phyloP scores from a whole-genome alignment of 2,888 invertebrate species.

The Autographa gamma region DNA sequence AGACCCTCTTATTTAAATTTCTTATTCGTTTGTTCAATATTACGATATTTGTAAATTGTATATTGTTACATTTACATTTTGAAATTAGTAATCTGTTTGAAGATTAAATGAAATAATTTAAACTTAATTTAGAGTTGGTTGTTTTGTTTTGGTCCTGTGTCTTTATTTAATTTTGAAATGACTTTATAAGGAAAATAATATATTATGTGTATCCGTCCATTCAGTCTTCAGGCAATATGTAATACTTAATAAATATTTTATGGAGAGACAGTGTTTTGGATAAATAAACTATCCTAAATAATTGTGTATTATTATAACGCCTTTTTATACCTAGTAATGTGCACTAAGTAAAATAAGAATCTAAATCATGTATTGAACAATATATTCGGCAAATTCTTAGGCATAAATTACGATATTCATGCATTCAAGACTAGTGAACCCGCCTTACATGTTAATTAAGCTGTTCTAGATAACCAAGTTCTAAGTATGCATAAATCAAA shows the following conservation, averaged over 20 bases:
- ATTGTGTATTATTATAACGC: too few species aligned
- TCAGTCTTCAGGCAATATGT: too few species aligned
- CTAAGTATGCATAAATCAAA: conserved; percentile 23
- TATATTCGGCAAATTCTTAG: too few species aligned
- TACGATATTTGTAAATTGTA: conserved; percentile 14
- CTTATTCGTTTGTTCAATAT: conserved; percentile 26
- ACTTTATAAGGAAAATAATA: too few species aligned
- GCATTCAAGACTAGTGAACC: not conserved
- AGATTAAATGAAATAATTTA: conserved; percentile 1
- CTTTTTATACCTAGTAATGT: too few species aligned
- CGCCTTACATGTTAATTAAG: not conserved
- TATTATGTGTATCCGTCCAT: too few species aligned
- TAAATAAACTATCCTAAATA: too few species aligned
- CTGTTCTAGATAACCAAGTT: conserved; percentile 32
- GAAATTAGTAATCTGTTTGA: conserved; percentile 14
- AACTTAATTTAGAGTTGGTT: not conserved
- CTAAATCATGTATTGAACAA: too few species aligned
- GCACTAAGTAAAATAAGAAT: too few species aligned
- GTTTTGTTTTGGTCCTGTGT: not conserved
- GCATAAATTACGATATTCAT: not conserved
- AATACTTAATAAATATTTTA: too few species aligned
- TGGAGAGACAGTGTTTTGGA: too few species aligned
- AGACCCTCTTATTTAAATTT: conserved; percentile 35
- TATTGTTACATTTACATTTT: conserved; percentile 18
- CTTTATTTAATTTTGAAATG: too few species aligned